Conservation (phyloP, 2,888 invertebrate species). For the Melinaea marsaeus region DNA sequence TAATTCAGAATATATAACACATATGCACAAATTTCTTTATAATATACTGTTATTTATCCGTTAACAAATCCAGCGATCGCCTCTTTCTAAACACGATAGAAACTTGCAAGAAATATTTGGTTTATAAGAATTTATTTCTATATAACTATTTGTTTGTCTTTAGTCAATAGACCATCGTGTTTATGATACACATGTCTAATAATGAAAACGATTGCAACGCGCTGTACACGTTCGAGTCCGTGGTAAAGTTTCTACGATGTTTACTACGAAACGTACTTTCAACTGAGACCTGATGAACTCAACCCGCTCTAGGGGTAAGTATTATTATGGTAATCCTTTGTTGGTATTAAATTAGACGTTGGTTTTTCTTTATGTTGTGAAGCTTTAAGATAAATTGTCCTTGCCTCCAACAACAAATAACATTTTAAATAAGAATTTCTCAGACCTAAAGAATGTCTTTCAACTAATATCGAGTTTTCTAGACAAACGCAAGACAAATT, state of each 20-base stretch:
- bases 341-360: not conserved
- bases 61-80: no score
- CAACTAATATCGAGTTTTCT: not conserved
- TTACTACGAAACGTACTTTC: constrained; percentile 97
- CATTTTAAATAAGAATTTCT: not conserved
- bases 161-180: constrained; percentile 90
- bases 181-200: constrained; percentile 99
- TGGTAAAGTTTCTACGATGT: constrained; percentile 96
- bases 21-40: no score
- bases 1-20: no score
- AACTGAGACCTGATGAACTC: constrained; percentile 93
- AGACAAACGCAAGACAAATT: not conserved
- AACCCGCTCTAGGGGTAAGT: constrained; percentile 97
- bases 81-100: no score
- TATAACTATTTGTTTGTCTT: no score
- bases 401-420: not conserved
- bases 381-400: not conserved
- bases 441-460: not conserved
- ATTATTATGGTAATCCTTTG: not conserved
- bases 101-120: not conserved
- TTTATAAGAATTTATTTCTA: not conserved
- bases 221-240: constrained; percentile 97
- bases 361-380: not conserved
- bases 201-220: constrained; percentile 99
- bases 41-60: no score